These are phyloP conservation scores for Rhinella marina DNA, from an alignment of 2,797 vertebrate genomes.

Conservation along the genomic window DNA sequence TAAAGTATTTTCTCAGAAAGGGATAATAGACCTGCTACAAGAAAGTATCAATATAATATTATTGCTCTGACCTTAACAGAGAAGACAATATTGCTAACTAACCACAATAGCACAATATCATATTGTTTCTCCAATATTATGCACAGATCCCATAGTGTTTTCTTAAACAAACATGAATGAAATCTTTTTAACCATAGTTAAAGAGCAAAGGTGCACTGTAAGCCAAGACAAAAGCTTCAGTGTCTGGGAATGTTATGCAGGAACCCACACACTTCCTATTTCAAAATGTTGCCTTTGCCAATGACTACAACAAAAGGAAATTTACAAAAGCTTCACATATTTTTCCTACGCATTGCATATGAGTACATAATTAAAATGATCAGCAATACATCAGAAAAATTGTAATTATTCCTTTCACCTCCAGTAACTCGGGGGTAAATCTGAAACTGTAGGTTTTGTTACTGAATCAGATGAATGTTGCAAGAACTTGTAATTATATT, in stretches of 20 bases:
- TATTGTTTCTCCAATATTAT: constrained; percentile 14
- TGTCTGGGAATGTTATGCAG: constrained; percentile 39
- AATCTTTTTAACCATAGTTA: constrained; percentile 30
- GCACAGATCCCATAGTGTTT: constrained; percentile 13
- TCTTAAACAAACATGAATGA: constrained; percentile 49
- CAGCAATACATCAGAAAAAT: constrained; percentile 39
- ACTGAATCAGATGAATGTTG: constrained; percentile 34
- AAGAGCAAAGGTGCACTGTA: constrained; percentile 29
- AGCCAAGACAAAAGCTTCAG: constrained; percentile 43
- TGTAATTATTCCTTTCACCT: constrained; percentile 1
- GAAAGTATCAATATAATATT: not conserved
- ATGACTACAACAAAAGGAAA: constrained; percentile 48
- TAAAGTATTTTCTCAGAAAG: not conserved
- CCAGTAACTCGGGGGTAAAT: constrained; percentile 12
- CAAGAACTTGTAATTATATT: constrained; percentile 53
- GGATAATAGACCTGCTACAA: not conserved
- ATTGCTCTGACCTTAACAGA: not conserved
- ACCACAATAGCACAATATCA: constrained; percentile 26
- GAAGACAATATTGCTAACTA: not conserved
- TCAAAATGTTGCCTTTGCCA: constrained; percentile 45
- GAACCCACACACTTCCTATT: constrained; percentile 50
- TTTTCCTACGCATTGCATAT: constrained; percentile 42
- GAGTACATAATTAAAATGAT: constrained; percentile 49
- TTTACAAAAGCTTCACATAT: constrained; percentile 47
- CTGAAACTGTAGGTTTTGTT: constrained; percentile 29